Evolutionary conservation across 2,113 vertebrate species (phyloP).

Genomic region (Grantiella picta): DNA sequence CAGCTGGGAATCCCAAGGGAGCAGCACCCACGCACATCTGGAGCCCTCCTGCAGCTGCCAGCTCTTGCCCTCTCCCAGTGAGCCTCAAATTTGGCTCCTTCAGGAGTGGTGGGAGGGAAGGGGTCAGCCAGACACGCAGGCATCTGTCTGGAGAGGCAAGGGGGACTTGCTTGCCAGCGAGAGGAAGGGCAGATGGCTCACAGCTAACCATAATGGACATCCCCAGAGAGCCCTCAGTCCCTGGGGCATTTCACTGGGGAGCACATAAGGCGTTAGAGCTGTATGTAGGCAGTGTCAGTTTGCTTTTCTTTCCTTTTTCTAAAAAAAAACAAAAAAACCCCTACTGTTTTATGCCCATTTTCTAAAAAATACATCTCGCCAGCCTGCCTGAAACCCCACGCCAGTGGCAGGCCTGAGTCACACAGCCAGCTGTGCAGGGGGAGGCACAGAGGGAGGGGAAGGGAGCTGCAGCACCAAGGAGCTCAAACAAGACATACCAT

Average conservation of each 20-base stretch:
- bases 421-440: background rate
- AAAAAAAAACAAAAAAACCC: background rate
- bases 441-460: background rate
- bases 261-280: accelerated
- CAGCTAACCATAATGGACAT: background rate
- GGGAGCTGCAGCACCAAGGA: background rate
- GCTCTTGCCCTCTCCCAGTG: background rate
- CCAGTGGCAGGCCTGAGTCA: background rate
- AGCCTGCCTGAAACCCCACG: background rate
- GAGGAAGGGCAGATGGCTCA: background rate
- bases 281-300: accelerated
- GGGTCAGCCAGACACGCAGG: background rate
- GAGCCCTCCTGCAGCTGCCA: background rate
- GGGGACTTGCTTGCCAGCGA: background rate
- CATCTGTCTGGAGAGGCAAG: background rate
- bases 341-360: background rate
- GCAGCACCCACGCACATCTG: constrained; percentile 45
- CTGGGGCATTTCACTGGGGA: background rate
- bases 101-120: background rate
- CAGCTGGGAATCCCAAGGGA: background rate
- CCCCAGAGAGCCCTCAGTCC: background rate
- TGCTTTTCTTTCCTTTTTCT: background rate
- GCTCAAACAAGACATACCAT: background rate
- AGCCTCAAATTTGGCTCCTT: background rate
- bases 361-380: background rate